Evolutionary conservation across 2,888 invertebrate genomes (phyloP).

Genomic region (Polyommatus iphigenia): DNA sequence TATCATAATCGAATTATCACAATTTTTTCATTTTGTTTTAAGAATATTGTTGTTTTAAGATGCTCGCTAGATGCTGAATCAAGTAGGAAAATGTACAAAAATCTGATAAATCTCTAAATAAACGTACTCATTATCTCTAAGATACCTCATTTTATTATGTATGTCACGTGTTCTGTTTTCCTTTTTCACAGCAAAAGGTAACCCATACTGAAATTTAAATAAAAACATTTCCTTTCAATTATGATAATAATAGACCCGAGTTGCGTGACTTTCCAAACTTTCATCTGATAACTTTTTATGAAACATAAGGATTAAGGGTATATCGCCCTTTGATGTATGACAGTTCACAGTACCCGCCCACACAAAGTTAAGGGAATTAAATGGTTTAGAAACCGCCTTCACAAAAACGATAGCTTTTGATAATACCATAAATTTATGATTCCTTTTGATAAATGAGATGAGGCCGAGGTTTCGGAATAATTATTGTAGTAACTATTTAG

Average conservation of each 20-base stretch:
- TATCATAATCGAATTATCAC: no score
- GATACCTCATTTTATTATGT: no score
- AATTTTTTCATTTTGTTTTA: no score
- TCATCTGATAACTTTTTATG: conserved; percentile 15
- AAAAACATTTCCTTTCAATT: background rate
- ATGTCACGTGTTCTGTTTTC: no score
- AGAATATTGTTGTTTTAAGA: no score
- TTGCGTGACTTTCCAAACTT: background rate
- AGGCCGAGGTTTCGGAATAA: background rate
- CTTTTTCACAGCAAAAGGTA: no score
- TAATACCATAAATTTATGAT: conserved; percentile 16
- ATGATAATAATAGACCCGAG: background rate
- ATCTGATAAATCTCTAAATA: no score
- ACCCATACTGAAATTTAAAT: no score
- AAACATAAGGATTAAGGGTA: background rate
- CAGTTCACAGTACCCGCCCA: conserved; percentile 11
- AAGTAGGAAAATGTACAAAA: no score
- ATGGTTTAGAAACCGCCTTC: conserved; percentile 26
- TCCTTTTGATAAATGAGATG: background rate
- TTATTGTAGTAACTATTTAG: no score
- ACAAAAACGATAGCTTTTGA: conserved; percentile 8
- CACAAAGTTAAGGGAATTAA: conserved; percentile 16
- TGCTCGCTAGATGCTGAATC: no score
- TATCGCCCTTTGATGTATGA: conserved; percentile 22
- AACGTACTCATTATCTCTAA: no score